Percentiles rank a stretch among this genome's conserved stretches.
phyloP scores from a whole-genome alignment of 2,797 vertebrate species.

The Ctenopoma multispine region DNA sequence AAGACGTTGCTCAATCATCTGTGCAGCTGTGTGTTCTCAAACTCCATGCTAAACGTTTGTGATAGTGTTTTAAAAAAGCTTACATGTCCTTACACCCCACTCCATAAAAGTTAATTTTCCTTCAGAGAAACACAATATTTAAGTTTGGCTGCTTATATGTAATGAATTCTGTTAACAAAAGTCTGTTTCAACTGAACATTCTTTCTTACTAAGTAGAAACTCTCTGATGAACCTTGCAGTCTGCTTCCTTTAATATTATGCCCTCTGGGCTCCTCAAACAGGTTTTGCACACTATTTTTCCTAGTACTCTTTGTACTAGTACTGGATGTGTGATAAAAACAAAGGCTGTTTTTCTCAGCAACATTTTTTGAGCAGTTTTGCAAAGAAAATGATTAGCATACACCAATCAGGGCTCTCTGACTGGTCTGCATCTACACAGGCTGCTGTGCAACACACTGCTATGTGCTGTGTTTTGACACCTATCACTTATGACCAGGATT shows the following conservation, averaged over 20 bases:
- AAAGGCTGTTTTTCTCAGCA: not conserved
- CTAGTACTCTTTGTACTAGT: constrained; percentile 3
- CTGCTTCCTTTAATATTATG: constrained; percentile 7
- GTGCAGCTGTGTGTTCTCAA: not conserved
- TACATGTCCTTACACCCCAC: not conserved
- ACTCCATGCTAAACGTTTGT: not conserved
- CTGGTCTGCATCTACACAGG: too few relatives aligned
- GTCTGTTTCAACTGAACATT: constrained; percentile 1
- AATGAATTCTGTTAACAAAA: not conserved
- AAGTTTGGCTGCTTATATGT: not conserved
- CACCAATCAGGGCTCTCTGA: too few relatives aligned
- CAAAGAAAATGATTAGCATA: not conserved
- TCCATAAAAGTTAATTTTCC: not conserved
- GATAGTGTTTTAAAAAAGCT: not conserved
- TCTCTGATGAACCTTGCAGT: constrained; percentile 1
- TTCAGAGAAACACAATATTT: too few relatives aligned
- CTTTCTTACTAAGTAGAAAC: not conserved
- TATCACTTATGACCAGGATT: too few relatives aligned
- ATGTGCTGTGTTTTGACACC: too few relatives aligned
- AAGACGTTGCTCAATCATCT: not conserved
- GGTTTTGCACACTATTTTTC: constrained; percentile 27
- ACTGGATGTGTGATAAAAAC: not conserved
- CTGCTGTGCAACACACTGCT: too few relatives aligned
- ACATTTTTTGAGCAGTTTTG: too few relatives aligned
- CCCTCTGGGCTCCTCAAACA: constrained; percentile 30